These are phyloP conservation scores for Rhagonycha fulva DNA, from an alignment of 2,888 invertebrate species.

Conservation along the genomic window DNA sequence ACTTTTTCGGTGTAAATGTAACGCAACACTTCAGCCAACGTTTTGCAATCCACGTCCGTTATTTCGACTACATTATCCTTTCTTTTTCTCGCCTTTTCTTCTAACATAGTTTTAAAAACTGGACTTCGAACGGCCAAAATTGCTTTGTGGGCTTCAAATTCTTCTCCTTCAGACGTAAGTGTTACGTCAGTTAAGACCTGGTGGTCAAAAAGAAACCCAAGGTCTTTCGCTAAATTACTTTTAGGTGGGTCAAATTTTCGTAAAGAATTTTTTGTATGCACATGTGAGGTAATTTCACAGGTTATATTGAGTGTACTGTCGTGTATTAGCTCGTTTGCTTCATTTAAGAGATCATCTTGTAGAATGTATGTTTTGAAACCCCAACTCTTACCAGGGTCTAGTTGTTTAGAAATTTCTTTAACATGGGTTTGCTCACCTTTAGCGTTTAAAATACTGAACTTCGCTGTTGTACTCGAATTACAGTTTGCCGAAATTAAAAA, in stretches of 20 bases:
- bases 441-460: background rate
- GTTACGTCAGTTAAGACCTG: background rate
- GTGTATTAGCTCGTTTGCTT: no score
- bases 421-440: background rate
- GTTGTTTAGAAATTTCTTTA: background rate
- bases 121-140: conserved; percentile 98
- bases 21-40: conserved; percentile 93
- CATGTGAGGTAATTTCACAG: background rate
- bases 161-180: conserved; percentile 64
- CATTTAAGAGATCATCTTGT: background rate
- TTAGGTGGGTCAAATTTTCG: background rate
- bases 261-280: background rate
- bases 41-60: conserved; percentile 98
- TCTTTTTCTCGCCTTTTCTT: conserved; percentile 97
- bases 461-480: background rate
- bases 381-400: background rate
- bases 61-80: conserved; percentile 96
- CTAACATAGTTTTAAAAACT: conserved; percentile 87
- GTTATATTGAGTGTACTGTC: background rate
- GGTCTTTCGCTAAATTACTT: background rate
- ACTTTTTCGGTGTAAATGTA: conserved; percentile 98
- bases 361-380: background rate
- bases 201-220: background rate
- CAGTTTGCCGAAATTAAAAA: background rate
- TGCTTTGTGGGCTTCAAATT: conserved; percentile 96